Percentiles rank a stretch among this genome's conserved stretches.
Conservation (phyloP, 2,888 invertebrate genomes). For the Rhagonycha fulva region DNA sequence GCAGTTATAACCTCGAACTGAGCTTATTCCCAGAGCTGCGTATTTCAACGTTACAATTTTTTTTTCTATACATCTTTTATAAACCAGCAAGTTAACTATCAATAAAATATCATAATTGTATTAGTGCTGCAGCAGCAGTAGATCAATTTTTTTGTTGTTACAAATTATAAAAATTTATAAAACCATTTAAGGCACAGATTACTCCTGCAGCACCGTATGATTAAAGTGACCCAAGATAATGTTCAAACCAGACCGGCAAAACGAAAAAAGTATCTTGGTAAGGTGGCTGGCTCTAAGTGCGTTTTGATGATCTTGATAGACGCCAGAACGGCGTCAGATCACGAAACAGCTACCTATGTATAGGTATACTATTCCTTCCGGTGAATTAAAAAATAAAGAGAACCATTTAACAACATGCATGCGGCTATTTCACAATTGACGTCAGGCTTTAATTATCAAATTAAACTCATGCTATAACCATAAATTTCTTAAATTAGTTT, state of each 20-base stretch:
- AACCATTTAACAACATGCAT: slow-evolving; percentile 10
- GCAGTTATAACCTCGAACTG: not conserved
- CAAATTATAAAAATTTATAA: not conserved
- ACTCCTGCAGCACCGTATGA: not conserved
- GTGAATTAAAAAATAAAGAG: slow-evolving; percentile 21
- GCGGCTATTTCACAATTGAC: slow-evolving; percentile 8
- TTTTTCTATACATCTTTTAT: not conserved
- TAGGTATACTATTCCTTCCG: slow-evolving; percentile 18
- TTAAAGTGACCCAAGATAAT: not conserved
- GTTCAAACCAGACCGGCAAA: not conserved
- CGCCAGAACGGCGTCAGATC: slow-evolving; percentile 16
- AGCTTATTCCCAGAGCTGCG: not conserved
- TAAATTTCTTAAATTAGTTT: not conserved
- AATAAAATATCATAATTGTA: not conserved
- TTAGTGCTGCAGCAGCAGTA: not conserved
- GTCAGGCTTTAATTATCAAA: slow-evolving; percentile 1
- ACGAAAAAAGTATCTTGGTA: not conserved
- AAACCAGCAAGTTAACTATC: not conserved
- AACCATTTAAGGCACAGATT: not conserved
- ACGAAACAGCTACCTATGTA: slow-evolving; percentile 18
- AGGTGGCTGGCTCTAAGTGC: slow-evolving; percentile 3
- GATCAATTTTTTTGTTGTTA: not conserved
- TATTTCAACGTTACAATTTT: not conserved
- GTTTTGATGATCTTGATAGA: slow-evolving; percentile 13
- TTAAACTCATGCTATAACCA: not conserved